These are phyloP conservation scores for Chrysolina americana DNA, from an alignment of 2,888 invertebrate genomes.

Conservation along the genomic window DNA sequence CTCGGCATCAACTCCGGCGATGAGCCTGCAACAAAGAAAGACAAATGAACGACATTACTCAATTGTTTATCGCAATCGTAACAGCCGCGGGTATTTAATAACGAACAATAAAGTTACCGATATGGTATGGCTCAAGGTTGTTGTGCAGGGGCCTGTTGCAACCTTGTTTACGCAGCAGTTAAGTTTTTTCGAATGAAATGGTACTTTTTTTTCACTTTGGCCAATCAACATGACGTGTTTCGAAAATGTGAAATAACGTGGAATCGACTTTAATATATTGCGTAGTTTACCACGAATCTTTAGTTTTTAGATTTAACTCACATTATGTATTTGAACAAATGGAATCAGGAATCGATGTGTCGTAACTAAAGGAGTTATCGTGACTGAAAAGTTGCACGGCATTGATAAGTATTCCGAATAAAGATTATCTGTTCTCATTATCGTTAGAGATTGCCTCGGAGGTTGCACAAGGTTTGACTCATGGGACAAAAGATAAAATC, in stretches of 20 bases:
- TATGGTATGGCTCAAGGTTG: conserved; percentile 46
- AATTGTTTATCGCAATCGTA: conserved; percentile 35
- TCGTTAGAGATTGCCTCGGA: background rate
- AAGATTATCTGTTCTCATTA: background rate
- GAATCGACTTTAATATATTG: background rate
- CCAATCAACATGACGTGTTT: background rate
- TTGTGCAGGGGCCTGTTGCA: conserved; percentile 34
- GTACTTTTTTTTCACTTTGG: background rate
- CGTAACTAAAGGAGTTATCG: conserved; percentile 5
- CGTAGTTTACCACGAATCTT: background rate
- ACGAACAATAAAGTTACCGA: conserved; percentile 42
- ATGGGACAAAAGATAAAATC: background rate
- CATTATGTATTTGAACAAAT: background rate
- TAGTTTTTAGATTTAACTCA: background rate
- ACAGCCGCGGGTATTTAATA: conserved; percentile 42
- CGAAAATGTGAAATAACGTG: background rate
- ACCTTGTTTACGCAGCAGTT: conserved; percentile 33
- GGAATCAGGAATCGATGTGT: background rate
- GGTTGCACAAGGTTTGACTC: conserved; percentile 3
- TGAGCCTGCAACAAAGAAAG: conserved; percentile 77
- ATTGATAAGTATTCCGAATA: conserved; percentile 1
- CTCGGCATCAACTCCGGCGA: conserved; percentile 90
- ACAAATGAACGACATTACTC: conserved; percentile 36
- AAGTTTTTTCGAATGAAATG: background rate
- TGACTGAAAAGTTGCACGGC: conserved; percentile 4